These are phyloP conservation scores for Trichogramma dendrolimi DNA, from an alignment of 2,888 invertebrate species.

Conservation along the genomic window DNA sequence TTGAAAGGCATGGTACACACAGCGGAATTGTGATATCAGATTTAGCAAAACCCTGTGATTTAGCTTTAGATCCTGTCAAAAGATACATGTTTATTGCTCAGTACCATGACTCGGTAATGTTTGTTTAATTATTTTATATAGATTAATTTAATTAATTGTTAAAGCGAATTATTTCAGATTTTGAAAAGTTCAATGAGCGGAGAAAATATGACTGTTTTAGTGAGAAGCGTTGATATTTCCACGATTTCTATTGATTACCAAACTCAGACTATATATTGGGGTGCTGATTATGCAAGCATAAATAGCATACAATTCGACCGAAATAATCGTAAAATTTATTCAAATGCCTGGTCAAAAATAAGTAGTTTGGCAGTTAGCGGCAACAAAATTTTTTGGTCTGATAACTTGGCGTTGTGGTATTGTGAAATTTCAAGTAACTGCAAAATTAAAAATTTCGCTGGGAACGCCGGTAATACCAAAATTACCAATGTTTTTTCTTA, in stretches of 20 bases:
- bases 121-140: background rate
- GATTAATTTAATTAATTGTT: background rate
- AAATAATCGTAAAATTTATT: background rate
- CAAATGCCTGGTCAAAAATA: background rate
- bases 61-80: constrained; percentile 9
- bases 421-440: background rate
- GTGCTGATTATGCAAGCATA: constrained; percentile 6
- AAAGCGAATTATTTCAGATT: constrained; percentile 5
- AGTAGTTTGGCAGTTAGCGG: constrained; percentile 12
- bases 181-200: constrained; percentile 16
- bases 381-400: constrained; percentile 14
- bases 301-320: constrained; percentile 16
- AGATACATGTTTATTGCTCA: constrained; percentile 14
- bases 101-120: constrained; percentile 3
- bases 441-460: background rate
- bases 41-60: constrained; percentile 6
- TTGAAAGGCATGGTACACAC: constrained; percentile 1
- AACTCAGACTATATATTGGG: constrained; percentile 12
- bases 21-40: constrained; percentile 3
- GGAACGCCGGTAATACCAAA: background rate
- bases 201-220: background rate
- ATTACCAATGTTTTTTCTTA: background rate
- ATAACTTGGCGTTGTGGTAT: background rate
- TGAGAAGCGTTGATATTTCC: background rate
- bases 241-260: constrained; percentile 13